Conservation (phyloP, 2,888 invertebrate genomes). For the Colletes collaris region DNA sequence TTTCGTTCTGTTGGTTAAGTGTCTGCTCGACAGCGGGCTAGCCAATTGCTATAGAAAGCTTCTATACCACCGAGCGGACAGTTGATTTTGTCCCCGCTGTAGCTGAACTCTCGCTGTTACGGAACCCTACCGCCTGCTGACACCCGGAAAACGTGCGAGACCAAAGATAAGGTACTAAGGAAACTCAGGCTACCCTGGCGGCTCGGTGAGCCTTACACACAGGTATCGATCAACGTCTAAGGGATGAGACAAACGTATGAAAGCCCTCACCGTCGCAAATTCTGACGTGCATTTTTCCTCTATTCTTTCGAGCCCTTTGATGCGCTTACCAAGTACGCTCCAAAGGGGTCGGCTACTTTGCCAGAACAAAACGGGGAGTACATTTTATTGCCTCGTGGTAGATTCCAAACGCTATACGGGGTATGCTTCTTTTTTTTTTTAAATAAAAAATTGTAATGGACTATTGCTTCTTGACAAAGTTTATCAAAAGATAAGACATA, state of each 20-base stretch:
- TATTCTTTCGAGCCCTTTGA: conserved; percentile 21
- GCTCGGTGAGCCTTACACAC: conserved; percentile 19
- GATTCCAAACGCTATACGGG: too few species aligned
- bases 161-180: conserved; percentile 60
- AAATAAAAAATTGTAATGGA: too few species aligned
- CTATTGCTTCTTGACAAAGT: too few species aligned
- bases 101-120: conserved; percentile 48
- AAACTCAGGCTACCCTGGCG: conserved; percentile 40
- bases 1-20: too few species aligned
- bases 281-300: neutral
- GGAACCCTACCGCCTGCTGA: conserved; percentile 33
- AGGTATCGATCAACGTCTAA: conserved; percentile 49
- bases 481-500: too few species aligned
- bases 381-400: too few species aligned
- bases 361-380: neutral
- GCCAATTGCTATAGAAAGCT: too few species aligned
- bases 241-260: conserved; percentile 24
- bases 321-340: neutral
- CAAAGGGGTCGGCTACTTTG: neutral
- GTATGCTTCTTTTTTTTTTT: too few species aligned
- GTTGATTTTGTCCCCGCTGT: neutral
- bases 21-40: too few species aligned
- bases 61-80: neutral
- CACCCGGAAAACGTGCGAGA: conserved; percentile 54
- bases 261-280: conserved; percentile 13